These are phyloP conservation scores for Enhydra lutris DNA, from an alignment of 2,113 vertebrate genomes.

Conservation along the genomic window DNA sequence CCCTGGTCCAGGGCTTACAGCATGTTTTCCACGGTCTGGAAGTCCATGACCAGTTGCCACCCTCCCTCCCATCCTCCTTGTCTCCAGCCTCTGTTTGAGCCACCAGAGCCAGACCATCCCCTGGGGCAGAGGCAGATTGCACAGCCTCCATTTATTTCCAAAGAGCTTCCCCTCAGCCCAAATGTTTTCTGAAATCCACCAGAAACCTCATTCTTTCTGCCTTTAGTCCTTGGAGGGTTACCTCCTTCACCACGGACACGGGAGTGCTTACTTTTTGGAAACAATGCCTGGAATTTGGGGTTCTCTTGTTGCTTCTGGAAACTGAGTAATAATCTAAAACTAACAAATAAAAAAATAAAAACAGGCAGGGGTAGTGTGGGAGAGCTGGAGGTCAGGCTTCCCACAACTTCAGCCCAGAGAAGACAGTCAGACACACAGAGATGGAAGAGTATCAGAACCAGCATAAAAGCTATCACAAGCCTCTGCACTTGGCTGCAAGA, in stretches of 20 bases:
- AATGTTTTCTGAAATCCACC: not conserved
- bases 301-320: slow-evolving; percentile 9
- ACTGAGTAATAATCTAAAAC: not conserved
- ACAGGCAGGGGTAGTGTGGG: not conserved
- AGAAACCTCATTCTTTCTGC: not conserved
- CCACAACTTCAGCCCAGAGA: not conserved
- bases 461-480: accelerated
- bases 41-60: not conserved
- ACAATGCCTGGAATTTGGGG: not conserved
- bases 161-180: not conserved
- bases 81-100: not conserved
- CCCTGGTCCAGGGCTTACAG: not conserved
- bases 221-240: not conserved
- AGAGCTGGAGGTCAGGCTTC: not conserved
- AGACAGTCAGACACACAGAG: not conserved
- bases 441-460: accelerated
- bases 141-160: not conserved
- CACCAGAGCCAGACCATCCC: not conserved
- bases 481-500: not conserved
- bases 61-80: not conserved
- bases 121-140: too few species aligned
- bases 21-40: not conserved
- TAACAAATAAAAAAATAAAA: not conserved
- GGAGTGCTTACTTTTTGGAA: not conserved
- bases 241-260: not conserved